Evolutionary conservation across 1,140 invertebrate species (phyloP).

Genomic region (Linepithema humile): DNA sequence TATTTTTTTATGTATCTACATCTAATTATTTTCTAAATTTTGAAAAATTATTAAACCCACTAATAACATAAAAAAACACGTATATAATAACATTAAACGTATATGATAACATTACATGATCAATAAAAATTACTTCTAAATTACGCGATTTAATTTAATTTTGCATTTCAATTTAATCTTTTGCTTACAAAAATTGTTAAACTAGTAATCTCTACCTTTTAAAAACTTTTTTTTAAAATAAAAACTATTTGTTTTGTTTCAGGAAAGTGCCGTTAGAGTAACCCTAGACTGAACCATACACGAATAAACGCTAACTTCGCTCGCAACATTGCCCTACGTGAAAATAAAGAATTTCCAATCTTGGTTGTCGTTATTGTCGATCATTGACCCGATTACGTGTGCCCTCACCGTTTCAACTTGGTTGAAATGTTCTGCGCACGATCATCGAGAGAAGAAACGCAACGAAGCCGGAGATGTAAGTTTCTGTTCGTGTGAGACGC

Average conservation of each 20-base stretch:
- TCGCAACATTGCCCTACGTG: background rate
- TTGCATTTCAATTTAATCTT: constrained; percentile 1
- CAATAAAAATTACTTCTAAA: too few relatives aligned
- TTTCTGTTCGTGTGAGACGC: background rate
- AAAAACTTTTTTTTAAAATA: too few relatives aligned
- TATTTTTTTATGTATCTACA: background rate
- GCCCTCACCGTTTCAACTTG: background rate
- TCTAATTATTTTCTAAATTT: background rate
- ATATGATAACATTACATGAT: too few relatives aligned
- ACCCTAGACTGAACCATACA: background rate
- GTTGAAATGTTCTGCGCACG: constrained; percentile 30
- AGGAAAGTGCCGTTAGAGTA: background rate
- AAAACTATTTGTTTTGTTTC: constrained; percentile 21
- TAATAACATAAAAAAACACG: too few relatives aligned
- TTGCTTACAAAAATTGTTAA: too few relatives aligned
- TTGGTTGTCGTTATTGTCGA: background rate
- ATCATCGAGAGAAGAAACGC: constrained; percentile 25
- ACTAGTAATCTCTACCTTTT: too few relatives aligned
- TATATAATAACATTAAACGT: too few relatives aligned
- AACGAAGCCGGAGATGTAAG: constrained; percentile 19
- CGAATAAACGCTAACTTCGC: background rate
- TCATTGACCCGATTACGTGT: constrained; percentile 25
- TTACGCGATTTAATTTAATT: too few relatives aligned
- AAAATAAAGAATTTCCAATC: background rate
- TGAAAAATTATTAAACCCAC: background rate